A percentile compares a stretch with the other conserved stretches of the same genome.
Evolutionary conservation across 1,140 invertebrate genomes (phyloP).

Genomic region (Ridgeia piscesae): DNA sequence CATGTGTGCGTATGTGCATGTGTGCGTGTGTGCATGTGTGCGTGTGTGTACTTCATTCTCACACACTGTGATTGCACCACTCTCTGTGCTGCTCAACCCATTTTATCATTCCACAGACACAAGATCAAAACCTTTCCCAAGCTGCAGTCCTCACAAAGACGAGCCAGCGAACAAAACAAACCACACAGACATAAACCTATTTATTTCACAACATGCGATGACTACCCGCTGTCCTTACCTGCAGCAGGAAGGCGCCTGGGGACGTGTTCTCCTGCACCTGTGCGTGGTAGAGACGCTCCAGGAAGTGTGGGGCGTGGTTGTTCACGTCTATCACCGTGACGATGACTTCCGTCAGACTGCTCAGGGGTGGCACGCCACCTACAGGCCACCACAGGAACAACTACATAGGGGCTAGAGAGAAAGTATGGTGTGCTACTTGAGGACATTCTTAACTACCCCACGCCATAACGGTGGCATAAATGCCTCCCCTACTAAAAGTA

Average conservation of each 20-base stretch:
- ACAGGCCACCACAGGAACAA: neutral
- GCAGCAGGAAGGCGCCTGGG: neutral
- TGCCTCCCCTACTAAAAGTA: too few species aligned
- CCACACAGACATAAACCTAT: too few species aligned
- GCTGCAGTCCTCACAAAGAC: neutral
- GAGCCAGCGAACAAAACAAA: neutral
- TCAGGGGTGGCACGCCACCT: constrained; percentile 2
- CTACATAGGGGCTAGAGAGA: too few species aligned
- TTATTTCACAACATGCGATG: too few species aligned
- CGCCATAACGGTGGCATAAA: too few species aligned
- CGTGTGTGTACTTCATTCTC: neutral
- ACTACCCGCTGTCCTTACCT: neutral
- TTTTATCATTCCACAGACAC: neutral
- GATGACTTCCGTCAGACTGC: neutral
- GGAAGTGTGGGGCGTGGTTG: constrained; percentile 1
- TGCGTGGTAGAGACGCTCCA: neutral
- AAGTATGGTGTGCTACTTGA: too few species aligned
- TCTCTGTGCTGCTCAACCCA: neutral
- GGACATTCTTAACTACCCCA: too few species aligned
- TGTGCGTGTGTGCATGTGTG: neutral
- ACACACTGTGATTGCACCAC: neutral
- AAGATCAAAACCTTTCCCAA: neutral
- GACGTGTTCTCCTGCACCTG: neutral
- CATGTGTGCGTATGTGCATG: too few species aligned
- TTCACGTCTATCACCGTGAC: constrained; percentile 7